These are phyloP conservation scores for Aegithalos caudatus DNA, from an alignment of 2,113 vertebrate species.

Conservation along the genomic window DNA sequence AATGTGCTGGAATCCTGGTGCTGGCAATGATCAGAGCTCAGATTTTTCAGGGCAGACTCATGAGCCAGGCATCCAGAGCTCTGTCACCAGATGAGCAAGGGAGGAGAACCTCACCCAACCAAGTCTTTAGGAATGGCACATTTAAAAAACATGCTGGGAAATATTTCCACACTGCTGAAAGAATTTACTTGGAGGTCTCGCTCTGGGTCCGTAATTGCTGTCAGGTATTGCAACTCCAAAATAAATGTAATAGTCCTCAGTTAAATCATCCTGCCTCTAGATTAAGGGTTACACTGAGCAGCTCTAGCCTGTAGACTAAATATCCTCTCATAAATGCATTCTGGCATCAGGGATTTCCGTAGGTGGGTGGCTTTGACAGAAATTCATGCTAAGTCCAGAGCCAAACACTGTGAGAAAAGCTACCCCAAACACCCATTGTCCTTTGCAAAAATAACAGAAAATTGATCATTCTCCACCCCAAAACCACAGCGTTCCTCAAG, in stretches of 20 bases:
- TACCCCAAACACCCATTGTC: not conserved
- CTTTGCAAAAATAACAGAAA: constrained; percentile 20
- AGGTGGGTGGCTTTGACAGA: not conserved
- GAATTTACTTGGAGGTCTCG: not conserved
- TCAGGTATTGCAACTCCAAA: not conserved
- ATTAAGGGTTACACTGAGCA: not conserved
- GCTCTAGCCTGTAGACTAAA: not conserved
- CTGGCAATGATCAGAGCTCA: accelerated
- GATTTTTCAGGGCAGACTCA: not conserved
- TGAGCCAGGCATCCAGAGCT: not conserved
- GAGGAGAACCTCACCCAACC: not conserved
- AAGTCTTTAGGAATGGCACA: not conserved
- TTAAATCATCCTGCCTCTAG: not conserved
- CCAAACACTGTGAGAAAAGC: not conserved
- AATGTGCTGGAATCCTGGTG: not conserved
- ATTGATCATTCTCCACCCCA: not conserved
- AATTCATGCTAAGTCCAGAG: not conserved
- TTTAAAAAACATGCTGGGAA: not conserved
- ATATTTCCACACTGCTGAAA: not conserved
- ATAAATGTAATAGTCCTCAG: not conserved
- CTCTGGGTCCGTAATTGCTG: not conserved
- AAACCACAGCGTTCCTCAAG: not conserved
- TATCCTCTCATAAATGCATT: not conserved
- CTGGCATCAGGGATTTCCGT: not conserved
- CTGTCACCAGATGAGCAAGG: not conserved